Conservation (phyloP, 2,888 invertebrate species). For the Eubasilissa splendida region DNA sequence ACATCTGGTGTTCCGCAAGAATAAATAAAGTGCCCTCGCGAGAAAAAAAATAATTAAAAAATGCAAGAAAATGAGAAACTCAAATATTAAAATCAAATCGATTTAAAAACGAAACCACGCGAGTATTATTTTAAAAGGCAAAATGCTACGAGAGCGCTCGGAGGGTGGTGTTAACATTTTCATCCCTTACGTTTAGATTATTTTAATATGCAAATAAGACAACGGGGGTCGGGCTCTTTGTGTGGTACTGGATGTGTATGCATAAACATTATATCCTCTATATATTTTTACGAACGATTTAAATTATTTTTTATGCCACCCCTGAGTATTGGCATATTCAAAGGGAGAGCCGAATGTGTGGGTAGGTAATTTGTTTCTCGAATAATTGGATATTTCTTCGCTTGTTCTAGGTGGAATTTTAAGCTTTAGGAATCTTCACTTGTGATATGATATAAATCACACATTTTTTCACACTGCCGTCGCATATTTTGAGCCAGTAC, state of each 20-base stretch:
- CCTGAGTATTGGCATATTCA: conserved; percentile 69
- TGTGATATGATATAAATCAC: conserved; percentile 7
- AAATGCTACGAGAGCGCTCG: conserved; percentile 23
- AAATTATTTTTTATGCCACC: conserved; percentile 75
- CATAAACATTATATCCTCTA: conserved; percentile 44
- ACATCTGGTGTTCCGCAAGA: conserved; percentile 2
- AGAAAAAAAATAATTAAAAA: background rate
- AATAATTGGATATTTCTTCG: conserved; percentile 44
- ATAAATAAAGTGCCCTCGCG: background rate
- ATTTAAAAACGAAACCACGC: conserved; percentile 29
- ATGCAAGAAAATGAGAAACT: conserved; percentile 23
- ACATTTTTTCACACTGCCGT: background rate
- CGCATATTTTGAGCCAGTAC: no score
- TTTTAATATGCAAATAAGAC: conserved; percentile 72
- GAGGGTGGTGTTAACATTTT: conserved; percentile 49
- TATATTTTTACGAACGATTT: conserved; percentile 66
- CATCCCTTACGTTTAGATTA: conserved; percentile 69
- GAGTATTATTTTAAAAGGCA: conserved; percentile 40
- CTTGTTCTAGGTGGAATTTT: conserved; percentile 2
- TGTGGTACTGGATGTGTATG: conserved; percentile 39
- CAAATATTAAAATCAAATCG: conserved; percentile 35
- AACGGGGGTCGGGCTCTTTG: conserved; percentile 38
- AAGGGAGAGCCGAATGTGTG: conserved; percentile 56
- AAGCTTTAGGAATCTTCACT: conserved; percentile 8
- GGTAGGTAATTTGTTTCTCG: conserved; percentile 33